Conservation (phyloP, 2,888 invertebrate species). For the Lithodes maja region DNA sequence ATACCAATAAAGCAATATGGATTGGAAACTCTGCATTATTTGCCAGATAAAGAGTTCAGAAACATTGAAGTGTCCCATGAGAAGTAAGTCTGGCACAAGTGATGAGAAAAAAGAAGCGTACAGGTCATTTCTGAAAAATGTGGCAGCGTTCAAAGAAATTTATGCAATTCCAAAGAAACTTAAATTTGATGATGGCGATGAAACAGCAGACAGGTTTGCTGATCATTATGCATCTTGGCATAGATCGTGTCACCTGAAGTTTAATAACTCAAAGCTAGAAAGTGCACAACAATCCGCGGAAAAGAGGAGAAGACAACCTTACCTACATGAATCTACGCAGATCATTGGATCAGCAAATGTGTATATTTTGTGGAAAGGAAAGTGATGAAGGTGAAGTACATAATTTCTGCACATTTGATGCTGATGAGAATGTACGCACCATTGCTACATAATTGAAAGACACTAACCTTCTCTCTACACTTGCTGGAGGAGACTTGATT, state of each 20-base stretch:
- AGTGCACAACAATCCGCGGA: conserved; percentile 2
- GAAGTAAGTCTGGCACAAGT: conserved; percentile 19
- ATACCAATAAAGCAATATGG: conserved; percentile 19
- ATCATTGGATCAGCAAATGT: too few species aligned
- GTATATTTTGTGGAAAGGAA: too few species aligned
- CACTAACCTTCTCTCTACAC: too few species aligned
- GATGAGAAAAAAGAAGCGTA: too few species aligned
- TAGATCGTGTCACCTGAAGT: conserved; percentile 21
- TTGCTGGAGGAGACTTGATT: too few species aligned
- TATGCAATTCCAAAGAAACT: too few species aligned
- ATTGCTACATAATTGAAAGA: conserved; percentile 26
- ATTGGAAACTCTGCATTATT: conserved; percentile 25
- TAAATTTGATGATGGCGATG: conserved; percentile 24
- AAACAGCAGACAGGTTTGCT: conserved; percentile 28
- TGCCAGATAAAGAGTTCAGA: conserved; percentile 22
- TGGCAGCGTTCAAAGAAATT: too few species aligned
- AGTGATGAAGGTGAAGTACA: too few species aligned
- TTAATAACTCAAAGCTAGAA: conserved; percentile 31
- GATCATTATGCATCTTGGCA: conserved; percentile 30
- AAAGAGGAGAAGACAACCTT: conserved; percentile 24
- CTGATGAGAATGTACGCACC: conserved; percentile 9
- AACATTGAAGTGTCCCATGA: conserved; percentile 22
- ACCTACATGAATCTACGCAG: conserved; percentile 23
- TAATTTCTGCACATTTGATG: too few species aligned
- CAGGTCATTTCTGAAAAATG: too few species aligned